Conservation (phyloP, 2,797 vertebrate genomes). For the Centropyge bicolor region DNA sequence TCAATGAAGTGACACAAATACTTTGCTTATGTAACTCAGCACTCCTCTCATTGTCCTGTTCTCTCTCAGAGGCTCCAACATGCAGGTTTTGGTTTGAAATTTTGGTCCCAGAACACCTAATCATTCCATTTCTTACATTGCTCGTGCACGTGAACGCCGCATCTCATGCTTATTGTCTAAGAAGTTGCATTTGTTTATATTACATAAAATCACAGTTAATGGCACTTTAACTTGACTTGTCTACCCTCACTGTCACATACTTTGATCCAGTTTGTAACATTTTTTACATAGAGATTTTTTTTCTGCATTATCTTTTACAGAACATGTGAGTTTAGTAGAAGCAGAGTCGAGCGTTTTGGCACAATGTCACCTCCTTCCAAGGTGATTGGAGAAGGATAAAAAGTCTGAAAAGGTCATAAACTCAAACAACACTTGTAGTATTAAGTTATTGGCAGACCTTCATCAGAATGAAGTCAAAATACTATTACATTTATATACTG, state of each 20-base stretch:
- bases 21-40: background rate
- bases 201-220: background rate
- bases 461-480: too few relatives aligned
- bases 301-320: background rate
- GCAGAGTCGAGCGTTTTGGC: background rate
- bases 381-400: background rate
- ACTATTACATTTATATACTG: too few relatives aligned
- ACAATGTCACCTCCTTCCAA: background rate
- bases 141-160: background rate
- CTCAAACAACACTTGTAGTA: too few relatives aligned
- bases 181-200: background rate
- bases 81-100: conserved; percentile 11
- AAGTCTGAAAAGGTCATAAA: background rate
- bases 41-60: background rate
- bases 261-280: background rate
- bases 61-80: background rate
- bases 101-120: background rate
- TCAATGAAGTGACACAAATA: background rate
- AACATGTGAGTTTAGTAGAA: background rate
- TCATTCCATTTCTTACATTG: background rate
- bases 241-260: background rate
- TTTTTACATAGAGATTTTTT: background rate
- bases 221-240: background rate
- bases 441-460: too few relatives aligned
- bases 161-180: background rate